phyloP scores from a whole-genome alignment of 2,113 vertebrate genomes.

The Thunnus maccoyii region DNA sequence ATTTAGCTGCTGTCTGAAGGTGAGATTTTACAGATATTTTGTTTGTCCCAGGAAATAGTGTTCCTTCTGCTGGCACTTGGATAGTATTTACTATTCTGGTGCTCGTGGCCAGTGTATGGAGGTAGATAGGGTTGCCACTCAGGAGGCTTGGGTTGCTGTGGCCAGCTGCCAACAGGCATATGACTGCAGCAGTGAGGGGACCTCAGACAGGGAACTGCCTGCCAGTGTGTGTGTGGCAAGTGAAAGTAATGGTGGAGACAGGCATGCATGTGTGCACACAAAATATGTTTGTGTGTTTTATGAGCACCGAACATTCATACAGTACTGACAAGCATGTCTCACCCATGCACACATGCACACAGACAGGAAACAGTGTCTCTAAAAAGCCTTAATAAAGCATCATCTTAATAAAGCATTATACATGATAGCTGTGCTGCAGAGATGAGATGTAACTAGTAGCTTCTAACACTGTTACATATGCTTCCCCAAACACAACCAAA shows the following conservation, averaged over 20 bases:
- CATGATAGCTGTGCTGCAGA: not conserved
- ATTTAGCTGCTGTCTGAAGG: constrained; percentile 69
- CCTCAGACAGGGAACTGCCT: constrained; percentile 44
- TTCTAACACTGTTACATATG: constrained; percentile 4
- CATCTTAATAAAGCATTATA: not conserved
- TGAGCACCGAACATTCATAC: not conserved
- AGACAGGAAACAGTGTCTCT: constrained; percentile 13
- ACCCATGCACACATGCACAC: not conserved
- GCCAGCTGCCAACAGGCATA: constrained; percentile 65
- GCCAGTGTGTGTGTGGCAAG: constrained; percentile 38
- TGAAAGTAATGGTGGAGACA: constrained; percentile 32
- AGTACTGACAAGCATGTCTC: constrained; percentile 10
- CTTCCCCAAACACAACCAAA: constrained; percentile 6
- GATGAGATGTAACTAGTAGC: not conserved
- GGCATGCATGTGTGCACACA: not conserved
- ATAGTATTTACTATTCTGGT: constrained; percentile 94
- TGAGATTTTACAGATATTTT: constrained; percentile 85
- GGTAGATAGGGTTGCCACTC: constrained; percentile 84
- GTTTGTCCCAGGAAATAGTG: constrained; percentile 83
- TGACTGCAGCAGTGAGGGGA: constrained; percentile 68
- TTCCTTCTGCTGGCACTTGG: constrained; percentile 79
- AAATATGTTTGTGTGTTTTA: constrained; percentile 30
- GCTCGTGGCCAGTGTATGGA: constrained; percentile 81
- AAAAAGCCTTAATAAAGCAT: constrained; percentile 9
- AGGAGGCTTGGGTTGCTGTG: constrained; percentile 64